Percentiles rank a stretch among this genome's conserved stretches.
phyloP scores from a whole-genome alignment of 2,113 vertebrate species.

The Narcine bancroftii region DNA sequence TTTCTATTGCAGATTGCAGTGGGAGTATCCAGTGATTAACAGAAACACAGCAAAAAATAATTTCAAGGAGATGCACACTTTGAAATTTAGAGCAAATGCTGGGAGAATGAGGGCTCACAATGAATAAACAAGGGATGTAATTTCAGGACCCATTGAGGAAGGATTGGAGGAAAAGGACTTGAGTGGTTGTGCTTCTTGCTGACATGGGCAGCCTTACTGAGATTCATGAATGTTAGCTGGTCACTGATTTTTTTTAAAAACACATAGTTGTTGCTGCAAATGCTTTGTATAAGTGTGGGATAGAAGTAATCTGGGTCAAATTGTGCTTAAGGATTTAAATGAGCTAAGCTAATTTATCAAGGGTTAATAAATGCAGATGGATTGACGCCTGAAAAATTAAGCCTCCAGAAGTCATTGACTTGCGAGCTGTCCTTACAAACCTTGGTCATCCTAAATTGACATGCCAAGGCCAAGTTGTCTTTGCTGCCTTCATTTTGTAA shows the following conservation, averaged over 20 bases:
- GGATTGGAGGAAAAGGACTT: background rate
- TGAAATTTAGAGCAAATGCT: background rate
- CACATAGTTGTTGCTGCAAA: conserved; percentile 1
- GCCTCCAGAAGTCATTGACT: background rate
- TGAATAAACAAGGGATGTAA: background rate
- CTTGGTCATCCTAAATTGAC: background rate
- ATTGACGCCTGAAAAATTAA: background rate
- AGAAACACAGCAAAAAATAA: background rate
- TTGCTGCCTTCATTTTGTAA: background rate
- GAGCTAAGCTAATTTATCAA: background rate
- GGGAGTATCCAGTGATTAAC: background rate
- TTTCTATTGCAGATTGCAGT: background rate
- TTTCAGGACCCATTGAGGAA: background rate
- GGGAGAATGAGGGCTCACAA: background rate
- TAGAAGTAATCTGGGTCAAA: background rate
- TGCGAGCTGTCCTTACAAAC: background rate
- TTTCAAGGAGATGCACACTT: background rate
- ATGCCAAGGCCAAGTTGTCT: background rate
- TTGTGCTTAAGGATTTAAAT: background rate
- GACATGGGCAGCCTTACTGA: background rate
- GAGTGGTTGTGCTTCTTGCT: background rate
- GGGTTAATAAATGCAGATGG: background rate
- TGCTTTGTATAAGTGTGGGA: background rate
- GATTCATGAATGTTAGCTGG: background rate
- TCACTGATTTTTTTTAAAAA: background rate